phyloP scores from a whole-genome alignment of 1,140 invertebrate species.

The Leguminivora glycinivorella region DNA sequence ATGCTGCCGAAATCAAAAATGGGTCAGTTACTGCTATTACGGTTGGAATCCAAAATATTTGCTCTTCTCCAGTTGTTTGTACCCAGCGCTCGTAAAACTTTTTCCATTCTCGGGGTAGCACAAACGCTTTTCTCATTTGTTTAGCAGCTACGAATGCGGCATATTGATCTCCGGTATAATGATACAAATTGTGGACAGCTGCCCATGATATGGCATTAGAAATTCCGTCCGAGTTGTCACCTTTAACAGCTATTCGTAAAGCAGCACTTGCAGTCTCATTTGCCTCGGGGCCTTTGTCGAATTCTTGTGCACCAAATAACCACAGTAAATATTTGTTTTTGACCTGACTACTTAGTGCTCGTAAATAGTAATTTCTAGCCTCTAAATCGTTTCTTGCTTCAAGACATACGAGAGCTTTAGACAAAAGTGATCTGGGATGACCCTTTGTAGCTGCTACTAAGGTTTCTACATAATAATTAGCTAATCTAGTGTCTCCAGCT shows the following conservation, averaged over 20 bases:
- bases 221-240: conserved; percentile 59
- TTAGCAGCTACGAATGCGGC: conserved; percentile 63
- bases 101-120: conserved; percentile 58
- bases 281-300: conserved; percentile 48
- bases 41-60: conserved; percentile 61
- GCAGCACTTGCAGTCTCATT: conserved; percentile 52
- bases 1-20: conserved; percentile 60
- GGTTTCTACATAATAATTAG: conserved; percentile 49
- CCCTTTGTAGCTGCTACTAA: conserved; percentile 46
- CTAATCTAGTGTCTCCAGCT: conserved; percentile 53
- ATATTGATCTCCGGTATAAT: conserved; percentile 50
- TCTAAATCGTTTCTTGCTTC: conserved; percentile 54
- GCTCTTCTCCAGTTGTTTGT: conserved; percentile 64
- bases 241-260: conserved; percentile 62
- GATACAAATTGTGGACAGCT: conserved; percentile 63
- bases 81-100: conserved; percentile 58
- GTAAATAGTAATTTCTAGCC: conserved; percentile 50
- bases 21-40: conserved; percentile 51
- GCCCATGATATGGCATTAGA: conserved; percentile 65
- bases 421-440: conserved; percentile 54
- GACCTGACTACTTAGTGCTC: conserved; percentile 49
- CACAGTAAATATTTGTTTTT: conserved; percentile 66
- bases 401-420: conserved; percentile 56
- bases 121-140: conserved; percentile 69
- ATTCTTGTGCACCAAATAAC: conserved; percentile 58